These are phyloP conservation scores for Lepidurus couesii DNA, from an alignment of 1,140 invertebrate species.

Conservation along the genomic window DNA sequence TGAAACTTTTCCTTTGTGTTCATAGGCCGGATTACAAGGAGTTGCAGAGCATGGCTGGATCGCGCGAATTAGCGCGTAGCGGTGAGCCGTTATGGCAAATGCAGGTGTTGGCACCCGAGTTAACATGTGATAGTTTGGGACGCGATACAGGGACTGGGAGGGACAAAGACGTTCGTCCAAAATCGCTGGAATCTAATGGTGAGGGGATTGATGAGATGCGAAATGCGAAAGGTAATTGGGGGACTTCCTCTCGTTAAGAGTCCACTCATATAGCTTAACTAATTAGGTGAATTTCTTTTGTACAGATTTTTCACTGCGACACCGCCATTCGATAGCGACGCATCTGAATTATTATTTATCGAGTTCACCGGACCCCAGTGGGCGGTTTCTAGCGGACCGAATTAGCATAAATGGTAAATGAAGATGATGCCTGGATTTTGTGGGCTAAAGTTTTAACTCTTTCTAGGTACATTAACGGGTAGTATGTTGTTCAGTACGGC, in stretches of 20 bases:
- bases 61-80: background rate
- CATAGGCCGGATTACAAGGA: background rate
- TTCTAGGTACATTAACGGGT: constrained; percentile 47
- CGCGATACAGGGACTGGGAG: background rate
- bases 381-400: background rate
- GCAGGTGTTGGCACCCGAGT: background rate
- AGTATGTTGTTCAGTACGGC: constrained; percentile 81
- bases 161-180: background rate
- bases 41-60: background rate
- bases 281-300: background rate
- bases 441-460: background rate
- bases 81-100: background rate
- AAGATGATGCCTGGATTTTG: background rate
- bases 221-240: background rate
- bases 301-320: constrained; percentile 56
- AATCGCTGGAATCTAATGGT: background rate
- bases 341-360: constrained; percentile 68
- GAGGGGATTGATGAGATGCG: background rate
- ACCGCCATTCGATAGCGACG: constrained; percentile 86
- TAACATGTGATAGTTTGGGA: background rate
- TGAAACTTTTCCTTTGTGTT: background rate
- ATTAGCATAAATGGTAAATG: background rate
- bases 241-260: constrained; percentile 25
- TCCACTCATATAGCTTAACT: constrained; percentile 15
- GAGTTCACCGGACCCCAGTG: background rate